These are phyloP conservation scores for Danaus chrysippus DNA, from an alignment of 2,888 invertebrate genomes.

Conservation along the genomic window DNA sequence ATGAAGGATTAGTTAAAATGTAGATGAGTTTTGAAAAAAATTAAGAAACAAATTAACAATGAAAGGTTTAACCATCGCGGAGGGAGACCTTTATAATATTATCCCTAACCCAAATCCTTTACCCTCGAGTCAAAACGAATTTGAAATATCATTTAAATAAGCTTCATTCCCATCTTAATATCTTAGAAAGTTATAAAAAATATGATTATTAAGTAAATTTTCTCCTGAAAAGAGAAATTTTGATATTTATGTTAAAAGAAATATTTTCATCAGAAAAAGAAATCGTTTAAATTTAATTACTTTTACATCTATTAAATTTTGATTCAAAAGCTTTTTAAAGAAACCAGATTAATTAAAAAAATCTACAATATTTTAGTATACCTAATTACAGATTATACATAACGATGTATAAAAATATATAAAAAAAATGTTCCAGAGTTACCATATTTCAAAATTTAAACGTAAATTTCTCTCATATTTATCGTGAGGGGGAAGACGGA, in stretches of 20 bases:
- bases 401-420: slow-evolving; percentile 16
- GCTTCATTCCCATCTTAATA: neutral
- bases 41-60: slow-evolving; percentile 69
- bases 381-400: neutral
- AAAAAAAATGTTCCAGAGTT: slow-evolving; percentile 19
- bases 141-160: slow-evolving; percentile 37
- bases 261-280: neutral
- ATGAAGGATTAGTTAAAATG: slow-evolving; percentile 19
- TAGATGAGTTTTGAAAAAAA: slow-evolving; percentile 49
- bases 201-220: neutral
- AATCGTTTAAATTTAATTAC: too few relatives aligned
- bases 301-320: too few relatives aligned
- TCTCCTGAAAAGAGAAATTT: too few relatives aligned
- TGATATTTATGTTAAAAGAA: neutral
- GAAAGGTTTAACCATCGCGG: slow-evolving; percentile 58
- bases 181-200: neutral
- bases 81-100: slow-evolving; percentile 66
- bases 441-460: slow-evolving; percentile 36
- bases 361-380: neutral
- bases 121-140: slow-evolving; percentile 45
- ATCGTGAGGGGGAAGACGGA: slow-evolving; percentile 54
- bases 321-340: too few relatives aligned
- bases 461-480: slow-evolving; percentile 47
- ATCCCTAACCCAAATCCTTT: slow-evolving; percentile 51
- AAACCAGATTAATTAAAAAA: neutral